These are phyloP conservation scores for Agrypnia vestita DNA, from an alignment of 1,140 invertebrate genomes.

Conservation along the genomic window DNA sequence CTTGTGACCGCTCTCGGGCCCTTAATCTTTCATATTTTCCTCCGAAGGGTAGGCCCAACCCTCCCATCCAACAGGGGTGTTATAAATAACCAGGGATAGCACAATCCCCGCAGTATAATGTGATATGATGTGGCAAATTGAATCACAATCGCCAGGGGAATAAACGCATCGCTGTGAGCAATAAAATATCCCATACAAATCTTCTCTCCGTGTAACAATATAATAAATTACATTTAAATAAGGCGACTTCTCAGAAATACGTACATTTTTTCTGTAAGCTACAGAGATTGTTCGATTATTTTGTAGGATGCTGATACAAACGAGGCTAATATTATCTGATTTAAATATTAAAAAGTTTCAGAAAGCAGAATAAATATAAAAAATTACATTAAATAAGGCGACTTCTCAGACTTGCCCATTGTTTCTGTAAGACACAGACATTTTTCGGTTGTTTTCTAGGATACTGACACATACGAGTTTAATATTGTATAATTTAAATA, in stretches of 20 bases:
- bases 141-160: constrained; percentile 52
- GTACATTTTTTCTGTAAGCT: too few species aligned
- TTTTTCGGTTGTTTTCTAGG: too few species aligned
- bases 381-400: too few species aligned
- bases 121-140: constrained; percentile 57
- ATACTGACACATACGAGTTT: too few species aligned
- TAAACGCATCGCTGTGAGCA: constrained; percentile 40
- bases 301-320: too few species aligned
- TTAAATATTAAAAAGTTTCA: too few species aligned
- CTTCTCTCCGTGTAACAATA: constrained; percentile 26
- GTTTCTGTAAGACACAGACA: too few species aligned
- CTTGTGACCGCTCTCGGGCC: neutral
- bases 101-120: constrained; percentile 47
- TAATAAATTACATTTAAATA: constrained; percentile 26
- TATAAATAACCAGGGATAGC: constrained; percentile 35
- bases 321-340: too few species aligned
- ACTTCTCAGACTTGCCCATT: too few species aligned
- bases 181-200: constrained; percentile 22
- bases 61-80: constrained; percentile 21
- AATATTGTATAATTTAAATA: too few species aligned
- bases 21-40: constrained; percentile 43
- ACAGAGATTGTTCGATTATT: too few species aligned
- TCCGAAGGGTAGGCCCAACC: neutral
- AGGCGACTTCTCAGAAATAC: neutral
- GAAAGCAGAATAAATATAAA: too few species aligned